Conservation (phyloP, 2,888 invertebrate genomes). For the Embidobia sp. region DNA sequence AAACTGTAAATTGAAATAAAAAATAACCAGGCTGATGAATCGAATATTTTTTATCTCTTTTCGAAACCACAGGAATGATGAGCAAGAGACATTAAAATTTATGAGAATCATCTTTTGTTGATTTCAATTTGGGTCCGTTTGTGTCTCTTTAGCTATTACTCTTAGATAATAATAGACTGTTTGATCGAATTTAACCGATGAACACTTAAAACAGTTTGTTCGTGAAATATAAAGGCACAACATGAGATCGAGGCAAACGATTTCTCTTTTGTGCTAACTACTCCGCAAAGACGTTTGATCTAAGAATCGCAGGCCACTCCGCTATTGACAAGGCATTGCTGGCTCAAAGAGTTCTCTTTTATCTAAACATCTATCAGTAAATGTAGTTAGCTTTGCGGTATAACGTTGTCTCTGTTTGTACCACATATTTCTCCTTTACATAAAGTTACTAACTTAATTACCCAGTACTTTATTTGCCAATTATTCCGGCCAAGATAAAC, state of each 20-base stretch:
- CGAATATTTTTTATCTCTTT: no score
- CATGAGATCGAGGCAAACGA: constrained; percentile 22
- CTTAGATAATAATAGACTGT: no score
- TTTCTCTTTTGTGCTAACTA: constrained; percentile 48
- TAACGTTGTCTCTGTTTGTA: background rate
- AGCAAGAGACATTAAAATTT: no score
- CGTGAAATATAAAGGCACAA: constrained; percentile 1
- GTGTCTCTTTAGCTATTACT: no score
- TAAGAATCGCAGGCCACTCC: constrained; percentile 20
- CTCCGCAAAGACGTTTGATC: constrained; percentile 42
- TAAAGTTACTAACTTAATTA: background rate
- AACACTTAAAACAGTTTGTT: no score
- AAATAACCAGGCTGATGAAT: no score
- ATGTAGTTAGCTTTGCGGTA: constrained; percentile 34
- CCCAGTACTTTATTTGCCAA: background rate
- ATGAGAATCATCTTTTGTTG: no score
- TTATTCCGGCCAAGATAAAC: no score
- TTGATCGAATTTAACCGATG: no score
- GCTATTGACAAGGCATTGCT: constrained; percentile 24
- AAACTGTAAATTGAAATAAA: no score
- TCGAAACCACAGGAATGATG: no score
- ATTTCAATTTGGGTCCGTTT: no score
- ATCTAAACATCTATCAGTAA: constrained; percentile 39
- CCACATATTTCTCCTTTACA: background rate
- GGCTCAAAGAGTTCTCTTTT: constrained; percentile 36